Conservation (phyloP, 2,888 invertebrate species). For the Drosophila nr. fundita region DNA sequence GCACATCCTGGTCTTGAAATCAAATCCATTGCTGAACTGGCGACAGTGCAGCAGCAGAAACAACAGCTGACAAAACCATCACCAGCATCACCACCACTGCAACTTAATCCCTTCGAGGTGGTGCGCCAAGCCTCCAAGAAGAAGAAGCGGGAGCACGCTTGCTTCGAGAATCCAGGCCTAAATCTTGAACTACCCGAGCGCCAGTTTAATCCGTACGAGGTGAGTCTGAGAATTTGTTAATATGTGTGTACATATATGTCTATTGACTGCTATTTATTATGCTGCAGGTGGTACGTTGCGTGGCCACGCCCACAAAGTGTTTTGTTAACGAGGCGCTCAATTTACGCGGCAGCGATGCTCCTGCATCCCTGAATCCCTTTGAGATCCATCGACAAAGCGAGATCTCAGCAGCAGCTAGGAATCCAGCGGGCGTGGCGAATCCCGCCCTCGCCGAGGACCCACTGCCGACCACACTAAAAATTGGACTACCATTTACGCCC, state of each 20-base stretch:
- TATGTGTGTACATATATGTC: background rate
- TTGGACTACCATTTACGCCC: slow-evolving; percentile 83
- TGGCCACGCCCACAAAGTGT: slow-evolving; percentile 59
- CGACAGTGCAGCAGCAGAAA: slow-evolving; percentile 18
- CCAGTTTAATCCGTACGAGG: slow-evolving; percentile 85
- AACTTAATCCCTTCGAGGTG: slow-evolving; percentile 83
- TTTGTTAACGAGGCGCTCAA: slow-evolving; percentile 84
- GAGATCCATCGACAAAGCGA: slow-evolving; percentile 80
- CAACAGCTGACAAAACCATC: slow-evolving; percentile 1
- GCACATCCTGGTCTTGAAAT: slow-evolving; percentile 78
- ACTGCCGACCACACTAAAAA: slow-evolving; percentile 72
- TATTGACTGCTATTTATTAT: background rate
- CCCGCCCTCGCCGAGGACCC: slow-evolving; percentile 55
- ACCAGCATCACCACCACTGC: slow-evolving; percentile 24
- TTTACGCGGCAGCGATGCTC: slow-evolving; percentile 78
- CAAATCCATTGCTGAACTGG: slow-evolving; percentile 82
- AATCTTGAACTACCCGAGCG: slow-evolving; percentile 84
- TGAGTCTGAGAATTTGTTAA: slow-evolving; percentile 52
- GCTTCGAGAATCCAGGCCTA: slow-evolving; percentile 84
- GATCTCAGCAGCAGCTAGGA: slow-evolving; percentile 43
- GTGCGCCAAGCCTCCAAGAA: slow-evolving; percentile 84
- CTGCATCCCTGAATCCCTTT: slow-evolving; percentile 82
- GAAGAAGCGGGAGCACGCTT: slow-evolving; percentile 82
- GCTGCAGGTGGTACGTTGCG: slow-evolving; percentile 69
- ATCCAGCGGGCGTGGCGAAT: slow-evolving; percentile 59